A percentile compares a stretch with the other conserved stretches of the same genome.
These are phyloP conservation scores for Carpatolechia fugitivella DNA, from an alignment of 2,888 invertebrate genomes.

Conservation along the genomic window DNA sequence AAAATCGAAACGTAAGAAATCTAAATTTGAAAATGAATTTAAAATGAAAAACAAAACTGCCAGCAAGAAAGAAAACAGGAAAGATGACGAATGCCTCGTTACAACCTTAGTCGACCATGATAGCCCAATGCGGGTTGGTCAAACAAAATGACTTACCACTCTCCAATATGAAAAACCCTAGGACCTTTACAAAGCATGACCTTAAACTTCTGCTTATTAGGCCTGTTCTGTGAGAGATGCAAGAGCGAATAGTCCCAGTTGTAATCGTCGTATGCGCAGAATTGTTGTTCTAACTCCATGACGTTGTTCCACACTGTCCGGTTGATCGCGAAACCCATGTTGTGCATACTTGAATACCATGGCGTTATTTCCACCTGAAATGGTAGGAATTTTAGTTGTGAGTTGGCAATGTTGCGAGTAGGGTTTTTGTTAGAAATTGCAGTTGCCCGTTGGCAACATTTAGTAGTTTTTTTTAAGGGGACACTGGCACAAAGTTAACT, in stretches of 20 bases:
- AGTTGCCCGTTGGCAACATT: background rate
- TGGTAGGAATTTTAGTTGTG: slow-evolving; percentile 11
- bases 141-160: slow-evolving; percentile 95
- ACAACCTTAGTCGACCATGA: too few relatives aligned
- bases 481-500: too few relatives aligned
- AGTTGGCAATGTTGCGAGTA: background rate
- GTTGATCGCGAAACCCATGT: slow-evolving; percentile 99
- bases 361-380: slow-evolving; percentile 93
- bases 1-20: too few relatives aligned
- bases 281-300: slow-evolving; percentile 88
- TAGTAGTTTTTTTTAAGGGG: too few relatives aligned
- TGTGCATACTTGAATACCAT: slow-evolving; percentile 98
- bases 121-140: too few relatives aligned
- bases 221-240: slow-evolving; percentile 91
- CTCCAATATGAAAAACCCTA: slow-evolving; percentile 98
- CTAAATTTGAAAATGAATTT: too few relatives aligned
- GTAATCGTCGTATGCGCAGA: slow-evolving; percentile 98
- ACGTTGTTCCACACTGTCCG: slow-evolving; percentile 92
- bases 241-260: slow-evolving; percentile 99
- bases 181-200: slow-evolving; percentile 96
- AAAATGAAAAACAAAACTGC: too few relatives aligned
- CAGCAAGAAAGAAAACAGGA: too few relatives aligned
- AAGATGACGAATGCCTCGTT: too few relatives aligned
- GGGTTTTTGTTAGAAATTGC: background rate
- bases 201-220: slow-evolving; percentile 84